These are phyloP conservation scores for Marmota flaviventris DNA, from an alignment of 2,113 vertebrate genomes.

Conservation along the genomic window DNA sequence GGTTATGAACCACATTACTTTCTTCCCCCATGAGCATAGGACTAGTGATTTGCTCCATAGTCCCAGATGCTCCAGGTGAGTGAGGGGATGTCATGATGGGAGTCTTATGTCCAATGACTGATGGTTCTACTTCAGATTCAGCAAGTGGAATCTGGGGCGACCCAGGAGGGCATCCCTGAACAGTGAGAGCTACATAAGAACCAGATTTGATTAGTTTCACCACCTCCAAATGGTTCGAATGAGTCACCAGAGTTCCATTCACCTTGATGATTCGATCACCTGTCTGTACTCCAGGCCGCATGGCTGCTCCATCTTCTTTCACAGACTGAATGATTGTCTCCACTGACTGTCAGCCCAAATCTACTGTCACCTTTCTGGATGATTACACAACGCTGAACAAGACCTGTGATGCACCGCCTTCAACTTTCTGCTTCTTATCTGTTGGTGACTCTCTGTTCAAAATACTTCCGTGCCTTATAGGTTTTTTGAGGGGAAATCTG, in stretches of 20 bases:
- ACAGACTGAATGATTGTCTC: constrained; percentile 99
- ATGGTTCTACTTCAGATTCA: constrained; percentile 91
- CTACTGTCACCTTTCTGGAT: constrained; percentile 99
- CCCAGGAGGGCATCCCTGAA: constrained; percentile 97
- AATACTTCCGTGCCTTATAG: constrained; percentile 94
- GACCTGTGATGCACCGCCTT: constrained; percentile 93
- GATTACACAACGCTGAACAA: constrained; percentile 98
- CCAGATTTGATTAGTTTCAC: constrained; percentile 99
- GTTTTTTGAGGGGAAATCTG: constrained; percentile 88
- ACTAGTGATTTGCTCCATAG: constrained; percentile 91
- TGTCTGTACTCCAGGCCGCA: constrained; percentile 98
- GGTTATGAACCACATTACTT: constrained; percentile 92
- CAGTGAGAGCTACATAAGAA: constrained; percentile 98
- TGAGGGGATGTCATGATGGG: constrained; percentile 91
- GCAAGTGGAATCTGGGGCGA: constrained; percentile 94
- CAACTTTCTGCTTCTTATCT: constrained; percentile 97
- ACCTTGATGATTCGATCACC: constrained; percentile 99
- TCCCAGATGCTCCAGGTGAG: constrained; percentile 91
- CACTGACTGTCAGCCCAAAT: constrained; percentile 98
- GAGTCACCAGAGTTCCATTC: constrained; percentile 98
- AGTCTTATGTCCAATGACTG: constrained; percentile 87
- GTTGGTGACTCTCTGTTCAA: constrained; percentile 97
- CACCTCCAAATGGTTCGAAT: constrained; percentile 98
- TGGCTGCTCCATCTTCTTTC: constrained; percentile 99
- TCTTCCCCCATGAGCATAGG: constrained; percentile 93